Base-by-base conservation (phyloP, 2,113 vertebrate species). In the Rhinoderma darwinii region DNA sequence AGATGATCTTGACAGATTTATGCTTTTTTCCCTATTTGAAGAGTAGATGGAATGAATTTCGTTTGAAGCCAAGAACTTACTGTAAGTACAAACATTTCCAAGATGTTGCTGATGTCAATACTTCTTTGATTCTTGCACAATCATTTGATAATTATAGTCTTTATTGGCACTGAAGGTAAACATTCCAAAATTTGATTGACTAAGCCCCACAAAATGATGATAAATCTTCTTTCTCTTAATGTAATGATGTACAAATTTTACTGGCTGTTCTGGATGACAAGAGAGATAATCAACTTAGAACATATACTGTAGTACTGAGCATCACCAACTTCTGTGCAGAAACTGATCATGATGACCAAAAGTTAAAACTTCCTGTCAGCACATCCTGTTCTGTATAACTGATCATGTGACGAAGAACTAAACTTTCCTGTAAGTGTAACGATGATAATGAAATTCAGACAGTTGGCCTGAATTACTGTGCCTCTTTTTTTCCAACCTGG, bases 11-110 rank as follows among this genome's bases (percentile, higher is more conserved):
- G 75, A 78, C 75, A 78, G 75, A 51, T 78, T 78, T 54, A 78
- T 17, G 18, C 7, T 10, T 32, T 51, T 32, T 32, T 20, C 5
- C n/a, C 4, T 18, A 44, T 30, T 9, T 32, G 5, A 50, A 51
- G 54, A 51, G 14, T 78, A 51, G 27, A 70, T 72, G 37, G 68
- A 72, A 72, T 72, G 20, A 78, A 78, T 51, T 51, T 75, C 4
- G 73, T 44, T 75, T 78, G 27, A 35, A 54, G 47, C 75, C 75
- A 78, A 78, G 30, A 78, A 78, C 35, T 78, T 78, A 54, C 30
- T 35, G 47, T 54, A 78, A 54, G 75, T 78, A 78, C 44, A 78
- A 78, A 78, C 47, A 54, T 78, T 78, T 35, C 47, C 27, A 78
- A 32, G 22, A 78, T 4, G 0, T 35, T 78, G 75, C 75, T 51